Evolutionary conservation across 2,888 invertebrate species (phyloP).

Genomic region (Rhorus exstirpatorius): DNA sequence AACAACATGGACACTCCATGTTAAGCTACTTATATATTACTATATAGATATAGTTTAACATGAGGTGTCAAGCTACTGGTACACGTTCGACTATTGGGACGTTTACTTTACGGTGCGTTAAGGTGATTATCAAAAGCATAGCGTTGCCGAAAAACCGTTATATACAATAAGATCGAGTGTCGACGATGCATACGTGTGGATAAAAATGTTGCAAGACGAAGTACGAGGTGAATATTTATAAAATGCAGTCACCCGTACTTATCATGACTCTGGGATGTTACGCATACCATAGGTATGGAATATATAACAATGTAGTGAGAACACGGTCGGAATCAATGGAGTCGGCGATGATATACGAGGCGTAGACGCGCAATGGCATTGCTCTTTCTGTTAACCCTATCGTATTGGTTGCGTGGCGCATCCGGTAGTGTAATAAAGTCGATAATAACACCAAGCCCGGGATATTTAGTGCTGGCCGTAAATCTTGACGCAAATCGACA

Average conservation of each 20-base stretch:
- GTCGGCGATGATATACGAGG: slow-evolving; percentile 80
- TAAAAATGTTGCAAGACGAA: slow-evolving; percentile 12
- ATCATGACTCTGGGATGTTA: slow-evolving; percentile 17
- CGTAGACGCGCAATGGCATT: slow-evolving; percentile 81
- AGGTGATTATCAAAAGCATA: no score
- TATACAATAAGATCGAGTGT: no score
- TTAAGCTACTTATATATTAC: no score
- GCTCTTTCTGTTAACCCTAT: slow-evolving; percentile 82
- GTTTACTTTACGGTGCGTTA: no score
- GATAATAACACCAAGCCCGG: slow-evolving; percentile 82
- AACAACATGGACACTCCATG: no score
- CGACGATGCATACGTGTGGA: no score
- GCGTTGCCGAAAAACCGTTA: no score
- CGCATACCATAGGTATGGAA: slow-evolving; percentile 12
- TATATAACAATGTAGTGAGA: slow-evolving; percentile 51
- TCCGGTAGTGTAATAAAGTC: slow-evolving; percentile 81
- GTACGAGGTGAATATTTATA: slow-evolving; percentile 20
- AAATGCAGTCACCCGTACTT: slow-evolving; percentile 34
- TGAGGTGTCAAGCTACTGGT: no score
- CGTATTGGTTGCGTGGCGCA: slow-evolving; percentile 74
- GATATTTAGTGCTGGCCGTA: slow-evolving; percentile 84
- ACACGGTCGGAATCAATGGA: slow-evolving; percentile 80
- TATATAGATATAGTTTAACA: no score
- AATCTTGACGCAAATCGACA: slow-evolving; percentile 83
- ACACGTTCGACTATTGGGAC: no score